Evolutionary conservation across 1,140 invertebrate species (phyloP).

Genomic region (Colletes gigas): DNA sequence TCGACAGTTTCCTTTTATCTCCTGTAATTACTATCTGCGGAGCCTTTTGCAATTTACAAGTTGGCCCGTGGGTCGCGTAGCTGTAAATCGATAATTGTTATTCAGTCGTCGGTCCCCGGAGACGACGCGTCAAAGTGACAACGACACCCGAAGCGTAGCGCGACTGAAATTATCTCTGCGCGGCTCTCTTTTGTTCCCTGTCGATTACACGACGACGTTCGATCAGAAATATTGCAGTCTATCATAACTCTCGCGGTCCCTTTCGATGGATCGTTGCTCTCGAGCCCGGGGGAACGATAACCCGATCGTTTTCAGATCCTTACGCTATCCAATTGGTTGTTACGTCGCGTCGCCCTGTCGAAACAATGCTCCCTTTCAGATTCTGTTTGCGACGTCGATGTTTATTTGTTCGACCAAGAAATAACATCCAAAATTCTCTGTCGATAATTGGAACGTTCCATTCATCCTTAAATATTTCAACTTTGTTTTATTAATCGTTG

Average conservation of each 20-base stretch:
- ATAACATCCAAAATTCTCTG: background rate
- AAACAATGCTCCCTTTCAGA: constrained; percentile 24
- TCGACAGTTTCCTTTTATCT: background rate
- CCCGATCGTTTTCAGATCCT: constrained; percentile 31
- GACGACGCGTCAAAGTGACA: background rate
- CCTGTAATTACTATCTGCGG: background rate
- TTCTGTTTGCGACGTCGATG: constrained; percentile 6
- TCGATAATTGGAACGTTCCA: too few species aligned
- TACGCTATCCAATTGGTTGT: constrained; percentile 39
- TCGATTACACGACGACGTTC: constrained; percentile 30
- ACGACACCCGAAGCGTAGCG: background rate
- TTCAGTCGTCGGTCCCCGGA: background rate
- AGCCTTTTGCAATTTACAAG: background rate
- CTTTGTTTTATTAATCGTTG: background rate
- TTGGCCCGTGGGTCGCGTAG: background rate
- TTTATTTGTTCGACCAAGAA: background rate
- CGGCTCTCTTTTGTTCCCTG: background rate
- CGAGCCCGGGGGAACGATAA: constrained; percentile 36
- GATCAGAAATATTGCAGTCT: constrained; percentile 45
- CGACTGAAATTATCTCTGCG: constrained; percentile 8
- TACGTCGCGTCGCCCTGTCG: constrained; percentile 11
- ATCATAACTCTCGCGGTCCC: background rate
- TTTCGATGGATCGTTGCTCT: constrained; percentile 20
- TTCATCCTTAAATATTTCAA: background rate
- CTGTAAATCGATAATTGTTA: constrained; percentile 17